phyloP scores from a whole-genome alignment of 2,888 invertebrate species.

The Corbicula japonica region DNA sequence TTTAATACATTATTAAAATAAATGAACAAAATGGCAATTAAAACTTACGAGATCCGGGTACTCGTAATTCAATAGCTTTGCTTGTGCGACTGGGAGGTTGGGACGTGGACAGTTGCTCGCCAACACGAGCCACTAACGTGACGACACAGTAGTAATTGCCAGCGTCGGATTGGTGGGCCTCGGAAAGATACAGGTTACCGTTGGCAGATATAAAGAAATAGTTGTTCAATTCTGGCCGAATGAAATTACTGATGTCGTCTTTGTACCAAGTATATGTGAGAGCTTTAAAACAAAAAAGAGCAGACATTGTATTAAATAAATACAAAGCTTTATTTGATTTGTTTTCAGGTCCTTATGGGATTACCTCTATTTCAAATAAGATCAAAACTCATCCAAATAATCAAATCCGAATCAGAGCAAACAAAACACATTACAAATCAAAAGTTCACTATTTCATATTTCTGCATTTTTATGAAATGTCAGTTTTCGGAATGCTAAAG shows the following conservation, averaged over 20 bases:
- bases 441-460: too few species aligned
- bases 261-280: constrained; percentile 70
- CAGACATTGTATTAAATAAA: too few species aligned
- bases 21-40: too few species aligned
- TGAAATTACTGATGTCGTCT: constrained; percentile 89
- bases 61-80: constrained; percentile 68
- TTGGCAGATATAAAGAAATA: constrained; percentile 96
- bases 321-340: too few species aligned
- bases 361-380: too few species aligned
- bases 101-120: constrained; percentile 59
- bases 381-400: too few species aligned
- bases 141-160: constrained; percentile 77
- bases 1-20: too few species aligned
- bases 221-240: constrained; percentile 94
- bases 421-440: too few species aligned
- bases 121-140: constrained; percentile 66
- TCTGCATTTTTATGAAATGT: too few species aligned
- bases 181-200: constrained; percentile 97
- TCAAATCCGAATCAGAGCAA: too few species aligned
- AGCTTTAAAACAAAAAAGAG: constrained; percentile 49
- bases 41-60: constrained; percentile 70
- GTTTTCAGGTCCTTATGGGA: too few species aligned
- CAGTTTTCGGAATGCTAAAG: too few species aligned
- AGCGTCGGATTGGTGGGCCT: constrained; percentile 92
- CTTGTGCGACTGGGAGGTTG: constrained; percentile 74